Conservation (phyloP, 2,797 vertebrate genomes). For the Siniperca obscura region DNA sequence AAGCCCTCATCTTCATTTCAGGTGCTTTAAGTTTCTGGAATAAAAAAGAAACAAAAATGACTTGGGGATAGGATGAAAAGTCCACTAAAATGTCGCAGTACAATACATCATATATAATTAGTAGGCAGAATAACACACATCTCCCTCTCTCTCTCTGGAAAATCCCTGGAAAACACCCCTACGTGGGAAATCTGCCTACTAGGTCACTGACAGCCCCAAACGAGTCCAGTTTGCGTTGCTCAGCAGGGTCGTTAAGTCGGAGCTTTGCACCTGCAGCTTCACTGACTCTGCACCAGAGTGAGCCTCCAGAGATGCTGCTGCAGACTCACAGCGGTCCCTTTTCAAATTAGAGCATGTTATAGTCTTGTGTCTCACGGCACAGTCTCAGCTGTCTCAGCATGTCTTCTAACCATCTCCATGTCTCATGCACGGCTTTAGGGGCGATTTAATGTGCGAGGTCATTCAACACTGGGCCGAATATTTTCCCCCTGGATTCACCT, state of each 20-base stretch:
- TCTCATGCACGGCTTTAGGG: neutral
- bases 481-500: conserved; percentile 8
- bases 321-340: conserved; percentile 23
- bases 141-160: conserved; percentile 3
- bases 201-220: conserved; percentile 40
- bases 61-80: neutral
- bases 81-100: neutral
- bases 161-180: conserved; percentile 50
- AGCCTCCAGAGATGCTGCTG: conserved; percentile 52
- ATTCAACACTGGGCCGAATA: neutral
- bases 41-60: neutral
- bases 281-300: conserved; percentile 56
- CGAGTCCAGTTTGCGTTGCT: conserved; percentile 36
- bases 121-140: neutral
- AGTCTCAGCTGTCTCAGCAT: neutral
- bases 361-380: conserved; percentile 2
- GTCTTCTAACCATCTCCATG: neutral
- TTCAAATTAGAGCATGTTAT: conserved; percentile 16
- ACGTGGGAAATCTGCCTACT: conserved; percentile 56
- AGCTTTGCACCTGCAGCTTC: conserved; percentile 60
- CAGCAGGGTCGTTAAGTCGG: conserved; percentile 18
- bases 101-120: neutral
- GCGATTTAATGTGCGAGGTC: neutral
- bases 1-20: conserved; percentile 19
- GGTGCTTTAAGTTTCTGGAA: conserved; percentile 19